Percentiles rank a stretch among this genome's conserved stretches.
These are phyloP conservation scores for Colistium nudipinnis DNA, from an alignment of 2,113 vertebrate genomes.

Conservation along the genomic window DNA sequence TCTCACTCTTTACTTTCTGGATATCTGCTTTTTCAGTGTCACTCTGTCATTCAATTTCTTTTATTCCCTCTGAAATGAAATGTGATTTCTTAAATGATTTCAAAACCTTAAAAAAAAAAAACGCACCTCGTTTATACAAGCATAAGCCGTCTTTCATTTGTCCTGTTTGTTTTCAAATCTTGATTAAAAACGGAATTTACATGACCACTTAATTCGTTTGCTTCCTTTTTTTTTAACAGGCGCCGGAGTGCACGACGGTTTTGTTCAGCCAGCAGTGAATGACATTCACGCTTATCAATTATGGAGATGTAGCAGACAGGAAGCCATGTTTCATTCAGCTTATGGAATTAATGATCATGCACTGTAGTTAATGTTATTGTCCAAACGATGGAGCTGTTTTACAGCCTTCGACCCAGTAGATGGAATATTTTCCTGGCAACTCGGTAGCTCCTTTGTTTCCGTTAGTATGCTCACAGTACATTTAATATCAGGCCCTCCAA, in stretches of 20 bases:
- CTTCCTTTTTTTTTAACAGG: constrained; percentile 2
- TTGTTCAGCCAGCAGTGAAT: background rate
- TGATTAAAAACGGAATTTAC: constrained; percentile 77
- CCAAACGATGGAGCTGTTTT: constrained; percentile 51
- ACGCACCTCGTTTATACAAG: constrained; percentile 66
- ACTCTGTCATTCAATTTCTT: constrained; percentile 53
- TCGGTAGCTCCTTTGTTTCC: background rate
- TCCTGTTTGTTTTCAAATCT: constrained; percentile 73
- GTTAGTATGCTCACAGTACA: too few relatives aligned
- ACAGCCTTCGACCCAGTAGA: background rate
- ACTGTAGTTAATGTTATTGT: constrained; percentile 28
- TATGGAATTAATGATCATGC: constrained; percentile 14
- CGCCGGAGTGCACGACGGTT: background rate
- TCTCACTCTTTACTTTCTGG: constrained; percentile 59
- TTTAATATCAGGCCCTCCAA: too few relatives aligned
- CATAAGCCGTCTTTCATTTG: constrained; percentile 66
- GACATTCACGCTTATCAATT: constrained; percentile 20
- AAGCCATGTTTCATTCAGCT: constrained; percentile 19
- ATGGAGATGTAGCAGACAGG: constrained; percentile 32
- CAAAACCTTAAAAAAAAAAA: constrained; percentile 58
- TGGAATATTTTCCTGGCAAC: background rate
- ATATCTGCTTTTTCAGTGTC: constrained; percentile 60
- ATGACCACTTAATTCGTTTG: constrained; percentile 33
- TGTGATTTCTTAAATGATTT: constrained; percentile 73
- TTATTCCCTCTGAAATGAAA: constrained; percentile 45